Base-by-base conservation (phyloP, 2,113 vertebrate species). In the Paralichthys olivaceus region DNA sequence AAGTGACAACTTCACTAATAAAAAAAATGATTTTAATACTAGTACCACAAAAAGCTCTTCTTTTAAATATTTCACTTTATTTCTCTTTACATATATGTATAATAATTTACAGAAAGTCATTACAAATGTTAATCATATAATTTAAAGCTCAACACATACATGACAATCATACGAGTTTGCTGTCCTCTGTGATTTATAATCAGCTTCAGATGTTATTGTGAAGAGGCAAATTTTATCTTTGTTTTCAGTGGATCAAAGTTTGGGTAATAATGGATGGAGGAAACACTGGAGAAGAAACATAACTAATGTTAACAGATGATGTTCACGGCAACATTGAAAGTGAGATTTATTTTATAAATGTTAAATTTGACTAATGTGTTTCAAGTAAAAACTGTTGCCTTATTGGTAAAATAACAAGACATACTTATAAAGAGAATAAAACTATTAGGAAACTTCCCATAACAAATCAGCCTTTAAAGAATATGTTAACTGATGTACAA, bases 41-140 rank as follows among this genome's bases (percentile, higher is more conserved):
- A 40, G 37, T 40, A 51, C 13, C 20, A n/a, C 17, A 51, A 2
- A n/a, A 19, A 51, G 7, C 47, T 20, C 12, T 20, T 19, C 3
- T 29, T 22, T 25, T 40, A 29, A 23, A 59, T 84, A 74, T 58
- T 59, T 79, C 15, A 83, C 62, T 88, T 86, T 72, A 58, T 89
- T 86, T 72, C 54, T 53, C 25, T 81, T 77, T 45, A 70, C 64
- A 72, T 45, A 76, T 5, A 76, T 17, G 19, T 65, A 61, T n/a
- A 79, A 90, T 89, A 86, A 80, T 69, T 89, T 83, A 53, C 56
- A 84, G n/a, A 70, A 74, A 80, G 77, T 71, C 64, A 53, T 53
- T 62, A 51, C 3, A 66, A 72, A 74, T 60, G n/a, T 37, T 40
- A 13, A 54, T 54, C 3, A 68, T 68, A 55, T 68, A 61, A 65